Conservation (phyloP, 1,140 invertebrate species). For the Wiebesia pumilae region DNA sequence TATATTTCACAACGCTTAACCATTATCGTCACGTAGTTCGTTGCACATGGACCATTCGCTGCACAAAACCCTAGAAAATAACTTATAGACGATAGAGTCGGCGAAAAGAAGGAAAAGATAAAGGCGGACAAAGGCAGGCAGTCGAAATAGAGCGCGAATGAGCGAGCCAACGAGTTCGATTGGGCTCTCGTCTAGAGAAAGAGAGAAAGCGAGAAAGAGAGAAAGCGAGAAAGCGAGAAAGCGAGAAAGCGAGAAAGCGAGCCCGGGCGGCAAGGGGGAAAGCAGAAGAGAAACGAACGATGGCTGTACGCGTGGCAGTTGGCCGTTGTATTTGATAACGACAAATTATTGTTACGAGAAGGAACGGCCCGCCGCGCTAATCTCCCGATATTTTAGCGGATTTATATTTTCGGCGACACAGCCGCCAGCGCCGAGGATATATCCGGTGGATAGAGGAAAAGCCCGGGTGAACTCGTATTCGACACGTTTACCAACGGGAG, state of each 20-base stretch:
- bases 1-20: neutral
- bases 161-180: neutral
- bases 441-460: constrained; percentile 43
- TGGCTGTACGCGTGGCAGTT: constrained; percentile 14
- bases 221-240: too few relatives aligned
- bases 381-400: constrained; percentile 74
- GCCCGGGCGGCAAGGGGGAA: neutral
- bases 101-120: neutral
- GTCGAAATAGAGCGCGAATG: neutral
- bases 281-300: constrained; percentile 33
- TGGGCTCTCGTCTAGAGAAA: neutral
- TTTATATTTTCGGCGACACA: constrained; percentile 69
- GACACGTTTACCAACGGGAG: constrained; percentile 41
- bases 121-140: neutral
- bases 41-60: neutral
- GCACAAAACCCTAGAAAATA: constrained; percentile 1
- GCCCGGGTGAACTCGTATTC: constrained; percentile 15
- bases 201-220: too few relatives aligned
- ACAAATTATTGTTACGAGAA: constrained; percentile 75
- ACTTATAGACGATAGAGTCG: neutral
- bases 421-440: constrained; percentile 33
- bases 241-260: neutral
- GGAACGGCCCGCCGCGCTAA: constrained; percentile 71
- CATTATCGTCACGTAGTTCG: neutral
- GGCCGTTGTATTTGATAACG: constrained; percentile 72